Conservation (phyloP, 1,140 invertebrate genomes). For the Doryteuthis pealeii region DNA sequence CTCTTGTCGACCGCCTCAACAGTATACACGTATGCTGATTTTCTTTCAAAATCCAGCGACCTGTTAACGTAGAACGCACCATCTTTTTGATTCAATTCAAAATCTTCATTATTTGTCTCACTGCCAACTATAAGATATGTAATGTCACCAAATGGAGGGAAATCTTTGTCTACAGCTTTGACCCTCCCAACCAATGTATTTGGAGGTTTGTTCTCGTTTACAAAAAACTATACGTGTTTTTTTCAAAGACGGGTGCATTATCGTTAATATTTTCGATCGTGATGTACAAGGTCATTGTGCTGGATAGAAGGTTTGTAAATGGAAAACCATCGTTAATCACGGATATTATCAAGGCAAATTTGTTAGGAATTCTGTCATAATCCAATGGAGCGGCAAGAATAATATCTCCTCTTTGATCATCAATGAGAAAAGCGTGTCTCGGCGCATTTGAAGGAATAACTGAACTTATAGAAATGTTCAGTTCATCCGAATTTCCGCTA, state of each 20-base stretch:
- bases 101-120: neutral
- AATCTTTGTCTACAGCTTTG: neutral
- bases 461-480: slow-evolving; percentile 32
- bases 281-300: slow-evolving; percentile 33
- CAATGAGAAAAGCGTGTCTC: slow-evolving; percentile 31
- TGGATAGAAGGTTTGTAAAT: neutral
- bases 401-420: slow-evolving; percentile 42
- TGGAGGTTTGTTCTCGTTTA: slow-evolving; percentile 29
- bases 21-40: slow-evolving; percentile 75
- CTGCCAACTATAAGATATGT: neutral
- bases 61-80: neutral
- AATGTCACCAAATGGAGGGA: neutral
- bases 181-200: neutral
- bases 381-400: slow-evolving; percentile 47
- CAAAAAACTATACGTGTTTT: slow-evolving; percentile 24
- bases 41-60: slow-evolving; percentile 79
- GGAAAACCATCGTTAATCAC: slow-evolving; percentile 25
- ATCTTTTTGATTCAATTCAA: neutral
- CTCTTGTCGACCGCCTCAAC: slow-evolving; percentile 68
- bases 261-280: slow-evolving; percentile 80
- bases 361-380: slow-evolving; percentile 39
- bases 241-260: slow-evolving; percentile 79
- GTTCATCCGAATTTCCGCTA: slow-evolving; percentile 25
- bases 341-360: slow-evolving; percentile 25
- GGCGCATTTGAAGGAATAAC: slow-evolving; percentile 20